Base-by-base conservation (phyloP, 1,140 invertebrate genomes). In the Drosophila kohkoa region DNA sequence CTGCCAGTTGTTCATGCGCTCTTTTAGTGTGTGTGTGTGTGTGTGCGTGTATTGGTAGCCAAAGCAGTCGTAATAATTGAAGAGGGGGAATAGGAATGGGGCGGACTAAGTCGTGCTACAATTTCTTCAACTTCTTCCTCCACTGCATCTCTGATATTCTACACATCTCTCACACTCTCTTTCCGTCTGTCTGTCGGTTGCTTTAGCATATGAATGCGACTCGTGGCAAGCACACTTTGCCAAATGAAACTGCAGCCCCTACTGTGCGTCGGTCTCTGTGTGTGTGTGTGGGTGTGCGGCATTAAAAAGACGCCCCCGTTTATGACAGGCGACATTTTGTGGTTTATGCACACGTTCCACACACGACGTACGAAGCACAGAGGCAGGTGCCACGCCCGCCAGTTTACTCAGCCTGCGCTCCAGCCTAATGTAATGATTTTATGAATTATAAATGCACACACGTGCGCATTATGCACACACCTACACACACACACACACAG, bases 391-490 rank as follows among this genome's bases (percentile, higher is more conserved):
- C 68, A 8, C 8, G 25, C 32, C 5, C 25, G 13, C n/a, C 35
- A 5, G 11, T 35, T 10, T 38, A 10, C 35, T 25, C 20, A 25
- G 20, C 59, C 20, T 4, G 7, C 8, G 48, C 20, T 52, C 54
- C 55, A 67, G 80, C 81, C 78, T 89, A 89, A 89, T 89, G 85
- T 89, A 89, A 89, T 89, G 81, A 89, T 89, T 89, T 89, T 81
- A 89, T 89, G 85, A 89, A 89, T 89, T 90, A 89, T 90, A 89
- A 85, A 89, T 86, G 81, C 85, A 89, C 71, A 87, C 80, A 90
- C 81, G 78, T 79, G 75, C 71, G 63, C 74, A 74, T 68, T 63
- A 75, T 66, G 60, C 75, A 75, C 65, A 65, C 64, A 66, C 65
- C 28, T 55, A 16, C 28, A 45, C 52, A 35, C 52, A 45, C 52